Conservation (phyloP, 2,888 invertebrate genomes). For the Tipula helvola region DNA sequence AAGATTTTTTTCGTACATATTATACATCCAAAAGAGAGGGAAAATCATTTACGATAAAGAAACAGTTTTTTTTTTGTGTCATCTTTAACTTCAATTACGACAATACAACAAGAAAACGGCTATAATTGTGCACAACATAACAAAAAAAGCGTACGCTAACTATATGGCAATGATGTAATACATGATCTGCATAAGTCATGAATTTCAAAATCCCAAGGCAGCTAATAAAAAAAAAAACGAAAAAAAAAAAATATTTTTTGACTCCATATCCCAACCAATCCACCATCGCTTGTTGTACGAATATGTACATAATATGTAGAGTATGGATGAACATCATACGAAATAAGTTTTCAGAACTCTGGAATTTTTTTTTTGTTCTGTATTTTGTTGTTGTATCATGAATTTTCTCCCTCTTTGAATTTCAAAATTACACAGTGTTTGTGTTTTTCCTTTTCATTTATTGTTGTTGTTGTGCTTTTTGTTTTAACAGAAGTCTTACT, state of each 20-base stretch:
- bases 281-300: not conserved
- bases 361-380: not conserved
- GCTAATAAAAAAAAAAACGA: not conserved
- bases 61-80: not conserved
- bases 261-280: not conserved
- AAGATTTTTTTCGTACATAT: not conserved
- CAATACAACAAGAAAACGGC: not conserved
- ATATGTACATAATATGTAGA: not conserved
- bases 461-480: not conserved
- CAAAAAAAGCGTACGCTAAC: not conserved
- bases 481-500: not conserved
- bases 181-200: slow-evolving; percentile 9
- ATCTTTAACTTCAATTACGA: not conserved
- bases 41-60: not conserved
- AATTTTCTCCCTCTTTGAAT: not conserved
- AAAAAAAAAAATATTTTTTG: not conserved
- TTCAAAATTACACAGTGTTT: not conserved
- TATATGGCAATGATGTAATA: not conserved
- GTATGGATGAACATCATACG: not conserved
- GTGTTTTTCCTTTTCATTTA: not conserved
- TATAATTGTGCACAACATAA: not conserved
- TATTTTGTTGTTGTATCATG: not conserved
- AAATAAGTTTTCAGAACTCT: not conserved
- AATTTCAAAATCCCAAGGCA: slow-evolving; percentile 8
- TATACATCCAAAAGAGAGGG: not conserved